phyloP scores from a whole-genome alignment of 2,888 invertebrate species.

The Calliopum simillimum region DNA sequence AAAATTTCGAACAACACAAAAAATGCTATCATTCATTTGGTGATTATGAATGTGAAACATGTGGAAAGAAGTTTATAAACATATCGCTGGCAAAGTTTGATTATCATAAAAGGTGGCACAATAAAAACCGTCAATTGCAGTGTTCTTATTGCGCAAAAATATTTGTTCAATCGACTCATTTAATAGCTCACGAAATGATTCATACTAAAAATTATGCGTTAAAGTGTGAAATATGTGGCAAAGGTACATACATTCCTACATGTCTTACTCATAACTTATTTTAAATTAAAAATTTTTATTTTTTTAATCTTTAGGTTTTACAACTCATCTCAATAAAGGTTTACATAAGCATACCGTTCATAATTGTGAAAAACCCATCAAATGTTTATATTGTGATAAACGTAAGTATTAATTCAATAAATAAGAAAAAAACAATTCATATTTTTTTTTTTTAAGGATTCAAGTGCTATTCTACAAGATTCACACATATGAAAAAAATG shows the following conservation, averaged over 20 bases:
- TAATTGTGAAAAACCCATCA: too few species aligned
- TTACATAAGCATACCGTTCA: too few species aligned
- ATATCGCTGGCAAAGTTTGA: not conserved
- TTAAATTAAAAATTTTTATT: not conserved
- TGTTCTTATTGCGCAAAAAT: not conserved
- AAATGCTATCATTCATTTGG: not conserved
- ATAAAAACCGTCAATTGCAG: not conserved
- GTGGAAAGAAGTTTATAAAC: slow-evolving; percentile 3
- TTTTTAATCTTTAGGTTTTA: too few species aligned
- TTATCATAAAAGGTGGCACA: slow-evolving; percentile 2
- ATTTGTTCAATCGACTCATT: not conserved
- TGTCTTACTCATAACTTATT: too few species aligned
- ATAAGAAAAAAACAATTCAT: too few species aligned
- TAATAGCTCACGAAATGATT: not conserved
- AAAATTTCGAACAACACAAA: not conserved
- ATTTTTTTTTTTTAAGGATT: not conserved
- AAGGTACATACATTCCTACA: too few species aligned
- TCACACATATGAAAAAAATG: not conserved
- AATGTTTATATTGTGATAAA: too few species aligned
- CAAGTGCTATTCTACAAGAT: not conserved
- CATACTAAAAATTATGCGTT: not conserved
- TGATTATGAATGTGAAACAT: slow-evolving; percentile 1
- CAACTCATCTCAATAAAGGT: too few species aligned
- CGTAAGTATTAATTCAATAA: too few species aligned
- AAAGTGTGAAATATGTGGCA: not conserved